A percentile compares a stretch with the other conserved stretches of the same genome.
phyloP scores from a whole-genome alignment of 2,113 vertebrate species.

The Eonycteris spelaea region DNA sequence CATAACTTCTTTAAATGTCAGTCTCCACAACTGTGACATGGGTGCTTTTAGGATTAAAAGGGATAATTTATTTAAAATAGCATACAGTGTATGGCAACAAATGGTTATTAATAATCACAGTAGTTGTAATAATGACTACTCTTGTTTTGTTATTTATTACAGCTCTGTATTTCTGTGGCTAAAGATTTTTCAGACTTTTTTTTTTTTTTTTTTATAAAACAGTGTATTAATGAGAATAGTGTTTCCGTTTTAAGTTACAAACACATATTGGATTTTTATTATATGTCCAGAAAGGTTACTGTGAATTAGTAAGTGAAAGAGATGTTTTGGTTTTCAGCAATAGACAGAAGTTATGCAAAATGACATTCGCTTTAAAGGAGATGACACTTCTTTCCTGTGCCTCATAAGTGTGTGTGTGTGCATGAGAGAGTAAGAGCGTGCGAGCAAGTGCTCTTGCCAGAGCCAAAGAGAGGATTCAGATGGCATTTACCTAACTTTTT shows the following conservation, averaged over 20 bases:
- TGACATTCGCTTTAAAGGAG: neutral
- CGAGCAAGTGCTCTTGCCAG: neutral
- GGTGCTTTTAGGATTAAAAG: neutral
- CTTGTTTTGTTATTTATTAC: neutral
- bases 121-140: neutral
- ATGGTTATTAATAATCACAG: neutral
- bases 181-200: neutral
- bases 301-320: neutral
- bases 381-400: neutral
- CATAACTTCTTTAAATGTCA: neutral
- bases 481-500: neutral
- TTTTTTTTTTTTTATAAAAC: neutral
- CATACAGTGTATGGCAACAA: neutral
- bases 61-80: neutral
- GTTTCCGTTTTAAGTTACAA: neutral
- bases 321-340: slow-evolving; percentile 19
- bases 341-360: neutral
- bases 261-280: neutral
- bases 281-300: neutral
- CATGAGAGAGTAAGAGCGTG: neutral
- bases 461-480: neutral
- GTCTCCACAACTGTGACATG: neutral
- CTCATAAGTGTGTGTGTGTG: neutral
- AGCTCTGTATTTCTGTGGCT: neutral
- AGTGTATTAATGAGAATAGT: neutral